Percentiles rank a stretch among this genome's conserved stretches.
These are phyloP conservation scores for Stichopus chloronotus DNA, from an alignment of 35 echinoderm and acorn worm species.

Conservation along the genomic window DNA sequence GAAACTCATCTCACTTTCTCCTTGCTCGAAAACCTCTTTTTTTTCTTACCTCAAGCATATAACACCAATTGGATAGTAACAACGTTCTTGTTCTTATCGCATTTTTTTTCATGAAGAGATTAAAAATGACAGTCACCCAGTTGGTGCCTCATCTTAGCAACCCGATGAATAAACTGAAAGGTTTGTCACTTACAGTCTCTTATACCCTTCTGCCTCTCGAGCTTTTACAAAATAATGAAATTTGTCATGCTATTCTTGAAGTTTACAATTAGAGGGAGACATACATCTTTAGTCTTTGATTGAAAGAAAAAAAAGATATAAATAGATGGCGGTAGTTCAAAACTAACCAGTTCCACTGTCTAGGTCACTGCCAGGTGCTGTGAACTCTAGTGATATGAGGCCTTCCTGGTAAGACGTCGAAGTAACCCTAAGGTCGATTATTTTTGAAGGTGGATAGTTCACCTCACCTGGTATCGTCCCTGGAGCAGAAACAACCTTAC, in stretches of 20 bases:
- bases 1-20: no score
- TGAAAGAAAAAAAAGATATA: no score
- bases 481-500: background rate
- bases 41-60: no score
- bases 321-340: no score
- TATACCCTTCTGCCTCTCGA: background rate
- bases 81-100: no score
- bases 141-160: no score
- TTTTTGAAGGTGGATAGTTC: background rate
- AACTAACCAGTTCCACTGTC: conserved; percentile 33
- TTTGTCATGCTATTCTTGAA: background rate
- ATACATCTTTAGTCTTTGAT: background rate
- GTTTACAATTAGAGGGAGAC: background rate
- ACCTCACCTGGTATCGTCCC: background rate
- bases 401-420: background rate
- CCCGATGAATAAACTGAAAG: background rate
- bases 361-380: conserved; percentile 17
- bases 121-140: no score
- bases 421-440: conserved; percentile 3
- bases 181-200: background rate
- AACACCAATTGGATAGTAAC: no score
- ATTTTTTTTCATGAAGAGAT: no score
- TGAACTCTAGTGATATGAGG: background rate
- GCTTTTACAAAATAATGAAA: background rate
- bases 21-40: no score